Conservation (phyloP, 2,797 vertebrate genomes). For the Hemitrygon akajei region DNA sequence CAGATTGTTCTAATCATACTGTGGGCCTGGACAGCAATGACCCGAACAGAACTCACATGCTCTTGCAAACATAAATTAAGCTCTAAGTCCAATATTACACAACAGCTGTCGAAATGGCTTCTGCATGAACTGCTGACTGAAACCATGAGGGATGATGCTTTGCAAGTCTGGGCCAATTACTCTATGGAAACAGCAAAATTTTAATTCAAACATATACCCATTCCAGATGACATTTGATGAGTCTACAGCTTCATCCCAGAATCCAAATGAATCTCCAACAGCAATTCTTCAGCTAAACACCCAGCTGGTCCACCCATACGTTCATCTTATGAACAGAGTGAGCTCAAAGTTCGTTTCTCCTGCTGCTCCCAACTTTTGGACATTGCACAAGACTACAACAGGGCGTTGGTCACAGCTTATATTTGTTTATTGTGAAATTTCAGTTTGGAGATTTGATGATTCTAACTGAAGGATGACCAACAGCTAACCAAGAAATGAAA, state of each 20-base stretch:
- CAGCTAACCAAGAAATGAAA: not conserved
- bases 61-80: not conserved
- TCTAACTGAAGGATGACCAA: not conserved
- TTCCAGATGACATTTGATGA: not conserved
- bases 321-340: not conserved
- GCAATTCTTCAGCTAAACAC: not conserved
- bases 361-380: not conserved
- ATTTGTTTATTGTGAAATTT: not conserved
- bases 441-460: not conserved
- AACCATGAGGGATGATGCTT: not conserved
- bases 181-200: not conserved
- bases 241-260: not conserved
- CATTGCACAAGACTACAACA: too few relatives aligned
- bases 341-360: not conserved
- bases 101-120: not conserved
- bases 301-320: not conserved
- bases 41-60: not conserved
- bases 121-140: not conserved
- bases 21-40: not conserved
- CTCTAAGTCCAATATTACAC: not conserved
- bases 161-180: not conserved
- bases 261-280: not conserved
- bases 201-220: not conserved
- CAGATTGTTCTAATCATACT: not conserved
- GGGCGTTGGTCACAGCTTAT: not conserved